Evolutionary conservation across 1,140 invertebrate genomes (phyloP), one percentile per base, ranked within the genome.

Genomic region (Euwallacea fornicatus): DNA sequence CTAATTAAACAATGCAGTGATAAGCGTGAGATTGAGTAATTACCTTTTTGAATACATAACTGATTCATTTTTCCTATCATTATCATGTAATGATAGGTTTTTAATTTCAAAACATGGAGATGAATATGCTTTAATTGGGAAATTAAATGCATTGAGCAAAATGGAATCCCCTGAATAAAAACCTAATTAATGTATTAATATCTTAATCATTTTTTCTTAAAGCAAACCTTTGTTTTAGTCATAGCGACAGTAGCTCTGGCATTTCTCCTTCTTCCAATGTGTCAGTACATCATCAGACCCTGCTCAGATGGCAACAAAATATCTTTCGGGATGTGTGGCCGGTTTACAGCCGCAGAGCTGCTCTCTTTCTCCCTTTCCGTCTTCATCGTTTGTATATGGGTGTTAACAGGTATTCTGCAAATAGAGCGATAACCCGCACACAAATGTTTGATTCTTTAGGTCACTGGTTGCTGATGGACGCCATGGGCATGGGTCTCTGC

Each of bases 391-490:
- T 96, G 94, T 83, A 91, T 98, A 66, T 98, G 96, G 96, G 93
- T 98, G 71, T 85, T 98, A 50, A 98, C 96, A 62, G 96, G 80
- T 81, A 61, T 77, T 11, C 46, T 11, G 13, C 13, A 64, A 67
- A 67, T 62, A 33, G 4, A 4, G 21, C 21, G 64, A 42, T 2
- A 60, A 66, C 10, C 6, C 42, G 64, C 13, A 61, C 16, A 10
- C 13, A 6, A 10, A 13, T 58, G 16, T 21, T 16, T 16, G 21
- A 58, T 7, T 46, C 53, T 58, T 68, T 47, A 81, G 80, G 96
- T 2, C 96, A 98, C 84, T 98, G 96, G 96, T 86, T 98, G 70
- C 87, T 98, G 42, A 98, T 98, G 96, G 96, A 98, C 84, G 95
- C 96, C 9, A 91, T 94, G 91, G 96, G 96, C 56, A 98, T 98